Evolutionary conservation across 2,797 vertebrate genomes (phyloP).

Genomic region (Semotilus atromaculatus): DNA sequence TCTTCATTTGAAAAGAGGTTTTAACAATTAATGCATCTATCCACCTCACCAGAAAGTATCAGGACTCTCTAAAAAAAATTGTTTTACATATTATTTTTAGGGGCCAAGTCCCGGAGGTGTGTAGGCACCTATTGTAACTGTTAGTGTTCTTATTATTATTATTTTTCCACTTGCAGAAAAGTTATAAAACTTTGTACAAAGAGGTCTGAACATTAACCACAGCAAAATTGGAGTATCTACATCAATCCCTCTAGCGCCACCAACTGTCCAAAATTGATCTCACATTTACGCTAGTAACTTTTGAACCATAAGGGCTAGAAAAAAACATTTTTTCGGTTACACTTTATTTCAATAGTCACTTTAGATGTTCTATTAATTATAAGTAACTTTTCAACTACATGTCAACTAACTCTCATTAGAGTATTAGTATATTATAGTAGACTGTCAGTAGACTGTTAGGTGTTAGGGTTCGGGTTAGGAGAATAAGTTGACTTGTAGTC

Average conservation of each 20-base stretch:
- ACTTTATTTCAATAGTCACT: too few relatives aligned
- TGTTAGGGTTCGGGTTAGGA: too few relatives aligned
- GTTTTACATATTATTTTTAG: background rate
- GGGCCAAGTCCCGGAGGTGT: background rate
- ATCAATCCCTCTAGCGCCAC: background rate
- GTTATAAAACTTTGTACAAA: background rate
- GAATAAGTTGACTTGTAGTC: too few relatives aligned
- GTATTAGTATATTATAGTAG: too few relatives aligned
- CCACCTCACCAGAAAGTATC: background rate
- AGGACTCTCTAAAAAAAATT: background rate
- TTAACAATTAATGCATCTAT: background rate
- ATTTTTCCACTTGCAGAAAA: background rate
- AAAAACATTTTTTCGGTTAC: background rate
- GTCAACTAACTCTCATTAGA: too few relatives aligned
- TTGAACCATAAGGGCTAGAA: background rate
- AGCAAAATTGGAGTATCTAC: background rate
- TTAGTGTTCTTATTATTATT: background rate
- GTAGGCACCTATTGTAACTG: background rate
- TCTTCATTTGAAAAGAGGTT: background rate
- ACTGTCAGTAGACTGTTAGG: too few relatives aligned
- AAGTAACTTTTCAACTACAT: too few relatives aligned
- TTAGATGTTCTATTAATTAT: too few relatives aligned
- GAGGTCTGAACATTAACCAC: background rate
- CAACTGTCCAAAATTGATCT: background rate
- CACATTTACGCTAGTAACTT: background rate